phyloP scores from a whole-genome alignment of 2,113 vertebrate genomes.

The Seriola dumerili region DNA sequence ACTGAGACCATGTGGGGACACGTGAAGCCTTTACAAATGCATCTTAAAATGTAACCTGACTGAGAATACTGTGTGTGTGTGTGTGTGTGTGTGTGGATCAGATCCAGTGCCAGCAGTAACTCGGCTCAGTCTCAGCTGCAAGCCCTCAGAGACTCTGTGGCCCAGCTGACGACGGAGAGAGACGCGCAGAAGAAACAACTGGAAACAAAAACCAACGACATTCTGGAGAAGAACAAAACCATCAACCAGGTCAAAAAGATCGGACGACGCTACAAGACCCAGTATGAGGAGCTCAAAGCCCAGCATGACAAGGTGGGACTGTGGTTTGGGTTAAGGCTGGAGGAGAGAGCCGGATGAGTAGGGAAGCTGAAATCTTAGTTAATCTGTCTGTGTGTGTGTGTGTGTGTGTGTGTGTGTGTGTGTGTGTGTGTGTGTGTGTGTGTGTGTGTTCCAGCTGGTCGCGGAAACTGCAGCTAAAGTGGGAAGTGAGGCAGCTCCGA shows the following conservation, averaged over 20 bases:
- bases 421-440: not conserved
- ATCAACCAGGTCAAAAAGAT: constrained; percentile 99
- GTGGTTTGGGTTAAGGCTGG: not conserved
- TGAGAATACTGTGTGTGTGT: not conserved
- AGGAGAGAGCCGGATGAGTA: not conserved
- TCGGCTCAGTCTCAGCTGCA: constrained; percentile 91
- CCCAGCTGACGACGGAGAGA: constrained; percentile 88
- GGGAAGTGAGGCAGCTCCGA: constrained; percentile 46
- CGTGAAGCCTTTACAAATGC: not conserved
- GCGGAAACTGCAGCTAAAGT: constrained; percentile 84
- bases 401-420: not conserved
- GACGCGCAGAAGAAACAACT: constrained; percentile 90
- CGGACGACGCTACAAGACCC: constrained; percentile 96
- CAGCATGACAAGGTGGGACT: constrained; percentile 92
- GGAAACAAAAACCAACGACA: constrained; percentile 89
- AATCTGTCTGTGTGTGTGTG: not conserved
- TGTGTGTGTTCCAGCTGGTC: constrained; percentile 83
- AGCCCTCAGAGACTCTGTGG: constrained; percentile 88
- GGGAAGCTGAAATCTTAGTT: not conserved
- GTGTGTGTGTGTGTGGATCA: constrained; percentile 16
- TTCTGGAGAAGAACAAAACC: constrained; percentile 94
- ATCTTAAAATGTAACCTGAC: not conserved
- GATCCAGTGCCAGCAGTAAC: constrained; percentile 82
- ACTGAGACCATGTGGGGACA: not conserved
- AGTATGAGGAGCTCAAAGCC: constrained; percentile 96